These are phyloP conservation scores for Peromyscus maniculatus DNA, from an alignment of 2,113 vertebrate genomes.

Conservation along the genomic window DNA sequence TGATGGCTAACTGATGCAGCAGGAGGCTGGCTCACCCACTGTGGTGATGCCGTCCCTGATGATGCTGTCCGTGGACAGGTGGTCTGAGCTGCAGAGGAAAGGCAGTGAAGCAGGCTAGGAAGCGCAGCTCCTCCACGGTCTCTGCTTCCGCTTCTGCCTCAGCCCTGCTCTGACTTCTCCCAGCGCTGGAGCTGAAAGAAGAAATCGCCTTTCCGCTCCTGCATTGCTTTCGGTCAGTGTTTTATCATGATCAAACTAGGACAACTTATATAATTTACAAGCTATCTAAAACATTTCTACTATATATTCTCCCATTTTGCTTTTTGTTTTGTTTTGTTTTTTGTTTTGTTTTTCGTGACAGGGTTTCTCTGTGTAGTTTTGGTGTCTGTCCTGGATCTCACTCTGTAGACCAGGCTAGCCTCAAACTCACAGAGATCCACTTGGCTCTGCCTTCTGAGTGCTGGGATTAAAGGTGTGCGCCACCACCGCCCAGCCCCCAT, in stretches of 20 bases:
- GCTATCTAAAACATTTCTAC: neutral
- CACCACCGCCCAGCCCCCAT: neutral
- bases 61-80: neutral
- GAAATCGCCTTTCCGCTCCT: neutral
- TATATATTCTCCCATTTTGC: neutral
- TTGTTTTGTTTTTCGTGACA: too few species aligned
- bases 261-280: constrained; percentile 2
- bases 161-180: neutral
- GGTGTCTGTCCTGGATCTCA: too few species aligned
- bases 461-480: too few species aligned
- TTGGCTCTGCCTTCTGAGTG: too few species aligned
- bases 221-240: neutral
- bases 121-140: neutral
- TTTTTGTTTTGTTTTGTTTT: too few species aligned
- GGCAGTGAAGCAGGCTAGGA: neutral
- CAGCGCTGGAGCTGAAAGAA: neutral
- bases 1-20: neutral
- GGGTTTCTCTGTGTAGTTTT: too few species aligned
- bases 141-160: neutral
- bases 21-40: neutral
- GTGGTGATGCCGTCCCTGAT: neutral
- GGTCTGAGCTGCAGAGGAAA: neutral
- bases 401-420: too few species aligned
- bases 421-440: too few species aligned
- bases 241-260: neutral